phyloP scores from a whole-genome alignment of 30 jellyfish, hydroid and myxozoan species.

The Clytia hemisphaerica region DNA sequence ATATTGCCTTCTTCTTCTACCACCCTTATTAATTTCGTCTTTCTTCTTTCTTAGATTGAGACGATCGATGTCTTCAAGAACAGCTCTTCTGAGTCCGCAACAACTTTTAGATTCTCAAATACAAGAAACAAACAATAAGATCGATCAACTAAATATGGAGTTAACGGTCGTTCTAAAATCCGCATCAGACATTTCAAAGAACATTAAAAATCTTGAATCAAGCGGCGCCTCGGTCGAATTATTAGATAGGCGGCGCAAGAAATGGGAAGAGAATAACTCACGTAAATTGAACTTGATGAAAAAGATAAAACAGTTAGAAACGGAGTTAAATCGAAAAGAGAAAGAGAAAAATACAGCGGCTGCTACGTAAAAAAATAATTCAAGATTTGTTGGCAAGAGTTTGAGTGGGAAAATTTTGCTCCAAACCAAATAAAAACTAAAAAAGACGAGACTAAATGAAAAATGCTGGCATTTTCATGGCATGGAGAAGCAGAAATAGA shows the following conservation, averaged over 20 bases:
- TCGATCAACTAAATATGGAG: slow-evolving; percentile 72
- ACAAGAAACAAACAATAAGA: slow-evolving; percentile 56
- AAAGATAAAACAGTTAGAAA: slow-evolving; percentile 56
- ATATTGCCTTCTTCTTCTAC: too few relatives aligned
- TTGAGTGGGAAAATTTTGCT: too few relatives aligned
- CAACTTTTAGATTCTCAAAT: slow-evolving; percentile 69
- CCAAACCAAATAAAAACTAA: too few relatives aligned
- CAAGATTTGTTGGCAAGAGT: too few relatives aligned
- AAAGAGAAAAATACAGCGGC: too few relatives aligned
- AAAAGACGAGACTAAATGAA: too few relatives aligned
- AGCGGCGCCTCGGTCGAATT: slow-evolving; percentile 49
- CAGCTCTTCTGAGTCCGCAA: slow-evolving; percentile 58
- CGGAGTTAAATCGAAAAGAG: slow-evolving; percentile 56
- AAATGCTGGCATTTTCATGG: too few relatives aligned
- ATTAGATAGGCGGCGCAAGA: slow-evolving; percentile 49
- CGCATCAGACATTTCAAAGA: slow-evolving; percentile 55
- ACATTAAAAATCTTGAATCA: slow-evolving; percentile 56
- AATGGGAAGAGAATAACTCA: slow-evolving; percentile 40
- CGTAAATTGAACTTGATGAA: slow-evolving; percentile 63
- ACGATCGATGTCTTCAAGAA: slow-evolving; percentile 46
- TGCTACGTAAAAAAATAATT: too few relatives aligned
- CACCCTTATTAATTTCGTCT: too few relatives aligned
- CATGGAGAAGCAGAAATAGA: too few relatives aligned
- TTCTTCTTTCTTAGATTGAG: too few relatives aligned
- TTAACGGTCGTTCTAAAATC: slow-evolving; percentile 51